Conservation (phyloP, 2,113 vertebrate genomes). For the Labrus mixtus region DNA sequence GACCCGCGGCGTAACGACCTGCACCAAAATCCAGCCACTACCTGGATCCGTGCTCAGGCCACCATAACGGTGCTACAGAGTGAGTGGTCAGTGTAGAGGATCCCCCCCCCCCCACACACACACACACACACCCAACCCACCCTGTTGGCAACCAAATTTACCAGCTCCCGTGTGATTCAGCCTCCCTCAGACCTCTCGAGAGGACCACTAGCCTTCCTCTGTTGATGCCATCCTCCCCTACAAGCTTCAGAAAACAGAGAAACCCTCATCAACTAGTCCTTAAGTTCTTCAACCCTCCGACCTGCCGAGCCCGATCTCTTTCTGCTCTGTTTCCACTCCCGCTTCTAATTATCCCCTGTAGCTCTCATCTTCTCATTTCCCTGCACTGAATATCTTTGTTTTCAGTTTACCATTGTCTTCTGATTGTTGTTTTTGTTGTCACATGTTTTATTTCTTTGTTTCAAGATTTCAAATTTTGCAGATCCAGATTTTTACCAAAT, state of each 20-base stretch:
- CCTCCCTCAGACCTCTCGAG: slow-evolving; percentile 49
- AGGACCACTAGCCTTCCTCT: slow-evolving; percentile 39
- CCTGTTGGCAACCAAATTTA: neutral
- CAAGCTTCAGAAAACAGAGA: slow-evolving; percentile 25
- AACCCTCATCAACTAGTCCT: slow-evolving; percentile 11
- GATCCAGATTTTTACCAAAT: neutral
- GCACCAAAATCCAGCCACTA: slow-evolving; percentile 94
- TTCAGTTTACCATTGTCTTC: neutral
- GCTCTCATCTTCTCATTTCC: slow-evolving; percentile 6
- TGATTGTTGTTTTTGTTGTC: neutral
- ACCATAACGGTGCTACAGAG: slow-evolving; percentile 96
- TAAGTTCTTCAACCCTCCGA: slow-evolving; percentile 4
- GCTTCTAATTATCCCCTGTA: neutral
- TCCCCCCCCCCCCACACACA: neutral
- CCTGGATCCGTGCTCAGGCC: slow-evolving; percentile 98
- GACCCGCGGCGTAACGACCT: slow-evolving; percentile 95
- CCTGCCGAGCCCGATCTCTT: neutral
- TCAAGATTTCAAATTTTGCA: neutral
- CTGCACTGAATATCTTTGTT: neutral
- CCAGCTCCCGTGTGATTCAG: slow-evolving; percentile 42
- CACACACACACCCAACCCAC: neutral
- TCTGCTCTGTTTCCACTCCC: slow-evolving; percentile 1
- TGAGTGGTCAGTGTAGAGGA: slow-evolving; percentile 86
- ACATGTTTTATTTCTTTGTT: neutral
- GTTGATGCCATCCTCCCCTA: slow-evolving; percentile 39